These are phyloP conservation scores for Coecobrya sp. DNA, from an alignment of 2,888 invertebrate genomes.

Conservation along the genomic window DNA sequence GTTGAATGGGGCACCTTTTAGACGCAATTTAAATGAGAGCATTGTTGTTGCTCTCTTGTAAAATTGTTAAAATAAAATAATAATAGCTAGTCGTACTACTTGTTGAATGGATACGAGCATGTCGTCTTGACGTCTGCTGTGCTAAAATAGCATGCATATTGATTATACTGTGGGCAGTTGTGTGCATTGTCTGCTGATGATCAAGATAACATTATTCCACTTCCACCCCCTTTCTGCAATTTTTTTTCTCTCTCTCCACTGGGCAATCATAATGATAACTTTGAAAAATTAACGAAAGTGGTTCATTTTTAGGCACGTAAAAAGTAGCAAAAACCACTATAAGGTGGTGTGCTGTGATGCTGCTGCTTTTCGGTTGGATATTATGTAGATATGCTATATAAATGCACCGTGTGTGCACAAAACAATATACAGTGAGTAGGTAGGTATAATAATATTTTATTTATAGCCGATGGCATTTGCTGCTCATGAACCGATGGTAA, in stretches of 20 bases:
- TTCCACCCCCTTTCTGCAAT: constrained; percentile 33
- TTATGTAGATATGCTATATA: neutral
- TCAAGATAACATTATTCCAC: constrained; percentile 22
- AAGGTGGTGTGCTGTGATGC: neutral
- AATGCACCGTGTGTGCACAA: neutral
- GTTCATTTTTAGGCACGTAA: constrained; percentile 35
- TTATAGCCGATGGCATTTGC: constrained; percentile 62
- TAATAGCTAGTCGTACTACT: neutral
- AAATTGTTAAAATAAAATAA: neutral
- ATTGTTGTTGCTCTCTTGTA: neutral
- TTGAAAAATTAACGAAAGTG: constrained; percentile 56
- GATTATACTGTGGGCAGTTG: constrained; percentile 22
- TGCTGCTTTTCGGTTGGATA: neutral
- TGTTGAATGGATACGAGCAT: neutral
- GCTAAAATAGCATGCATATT: neutral
- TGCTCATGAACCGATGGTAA: constrained; percentile 61
- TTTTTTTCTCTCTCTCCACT: neutral
- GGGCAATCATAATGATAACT: constrained; percentile 31
- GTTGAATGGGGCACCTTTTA: constrained; percentile 17
- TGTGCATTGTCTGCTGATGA: constrained; percentile 17
- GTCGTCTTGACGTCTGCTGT: constrained; percentile 41
- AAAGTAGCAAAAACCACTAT: neutral
- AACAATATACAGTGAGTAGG: neutral
- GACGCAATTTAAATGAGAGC: neutral
- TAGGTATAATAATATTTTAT: constrained; percentile 26